Base-by-base conservation (phyloP, 1,140 invertebrate species). In the Drosophila novamexicana region DNA sequence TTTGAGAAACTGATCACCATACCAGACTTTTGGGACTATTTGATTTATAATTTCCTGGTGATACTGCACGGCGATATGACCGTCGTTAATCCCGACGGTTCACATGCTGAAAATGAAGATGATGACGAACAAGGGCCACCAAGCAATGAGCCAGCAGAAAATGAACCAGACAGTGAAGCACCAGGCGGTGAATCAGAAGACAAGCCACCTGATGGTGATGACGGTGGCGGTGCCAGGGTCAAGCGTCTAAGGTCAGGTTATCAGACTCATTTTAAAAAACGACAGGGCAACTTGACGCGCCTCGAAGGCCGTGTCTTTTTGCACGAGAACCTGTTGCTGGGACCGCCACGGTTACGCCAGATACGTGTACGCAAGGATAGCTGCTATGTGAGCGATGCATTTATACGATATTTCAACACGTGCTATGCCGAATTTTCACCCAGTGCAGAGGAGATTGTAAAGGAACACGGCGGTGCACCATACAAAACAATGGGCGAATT, bases 331-430 rank as follows among this genome's bases (percentile, higher is more conserved):
- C 56, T 91, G 0, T 7, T 91, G 9, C 37, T 91, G 14, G 86
- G 90, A n/a, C 81, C 90, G 1, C 90, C 90, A 1, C 76, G 90
- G 1, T n/a, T 91, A 7, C 70, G 90, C 0, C 90, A 91, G 52
- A 72, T 91, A 32, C 83, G 90, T 7, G 90, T 91, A 0, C 56
- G 47, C 0, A 69, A 53, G 12, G 81, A 85, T 10, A 82, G 69
- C 39, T 91, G 90, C 50, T 75, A 80, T 50, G 81, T 91, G 6
- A 80, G 89, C 18, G 83, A 91, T 50, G 81, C 83, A 6, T 91
- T 91, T 14, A 76, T 82, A 7, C 63, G 81, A 0, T 91, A 91
- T 56, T 91, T 91, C 32, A 85, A 80, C n/a, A 65, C 65, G 1
- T 91, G 90, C 54, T 91, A 89, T 69, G 77, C 71, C 0, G 75